phyloP scores from a whole-genome alignment of 2,113 vertebrate genomes.

The Sceloporus tristichus region DNA sequence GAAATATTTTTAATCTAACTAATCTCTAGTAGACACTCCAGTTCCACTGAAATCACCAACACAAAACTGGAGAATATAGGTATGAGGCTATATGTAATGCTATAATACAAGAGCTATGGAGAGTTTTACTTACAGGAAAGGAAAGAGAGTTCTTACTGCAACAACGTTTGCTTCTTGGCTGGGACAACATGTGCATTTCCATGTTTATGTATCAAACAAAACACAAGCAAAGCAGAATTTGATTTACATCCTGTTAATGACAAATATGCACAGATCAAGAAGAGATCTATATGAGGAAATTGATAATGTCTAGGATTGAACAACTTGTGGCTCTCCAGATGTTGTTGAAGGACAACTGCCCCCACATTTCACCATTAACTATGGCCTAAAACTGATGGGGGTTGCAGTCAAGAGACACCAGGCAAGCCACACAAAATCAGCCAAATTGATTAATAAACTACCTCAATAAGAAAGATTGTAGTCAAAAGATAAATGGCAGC shows the following conservation, averaged over 20 bases:
- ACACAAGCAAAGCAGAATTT: not conserved
- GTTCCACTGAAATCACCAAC: not conserved
- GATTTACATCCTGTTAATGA: not conserved
- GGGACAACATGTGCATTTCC: not conserved
- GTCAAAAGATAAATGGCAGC: not conserved
- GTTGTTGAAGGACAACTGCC: too few relatives aligned
- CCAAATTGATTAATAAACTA: not conserved
- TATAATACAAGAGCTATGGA: too few relatives aligned
- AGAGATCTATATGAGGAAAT: not conserved
- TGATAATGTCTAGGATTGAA: not conserved
- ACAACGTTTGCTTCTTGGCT: not conserved
- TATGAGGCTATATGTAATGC: not conserved
- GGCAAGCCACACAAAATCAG: not conserved
- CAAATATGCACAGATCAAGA: not conserved
- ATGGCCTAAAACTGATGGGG: too few relatives aligned
- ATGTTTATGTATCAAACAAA: not conserved
- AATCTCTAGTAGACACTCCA: not conserved
- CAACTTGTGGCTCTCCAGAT: not conserved
- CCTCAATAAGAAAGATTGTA: not conserved
- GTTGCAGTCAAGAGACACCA: too few relatives aligned
- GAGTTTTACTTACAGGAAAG: not conserved
- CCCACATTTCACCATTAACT: too few relatives aligned
- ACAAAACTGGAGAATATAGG: not conserved
- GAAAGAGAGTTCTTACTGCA: not conserved
- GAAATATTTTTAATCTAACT: not conserved